Evolutionary conservation across 2,888 invertebrate species (phyloP), one percentile per base, ranked within the genome.

Genomic region (Melanchra persicariae): DNA sequence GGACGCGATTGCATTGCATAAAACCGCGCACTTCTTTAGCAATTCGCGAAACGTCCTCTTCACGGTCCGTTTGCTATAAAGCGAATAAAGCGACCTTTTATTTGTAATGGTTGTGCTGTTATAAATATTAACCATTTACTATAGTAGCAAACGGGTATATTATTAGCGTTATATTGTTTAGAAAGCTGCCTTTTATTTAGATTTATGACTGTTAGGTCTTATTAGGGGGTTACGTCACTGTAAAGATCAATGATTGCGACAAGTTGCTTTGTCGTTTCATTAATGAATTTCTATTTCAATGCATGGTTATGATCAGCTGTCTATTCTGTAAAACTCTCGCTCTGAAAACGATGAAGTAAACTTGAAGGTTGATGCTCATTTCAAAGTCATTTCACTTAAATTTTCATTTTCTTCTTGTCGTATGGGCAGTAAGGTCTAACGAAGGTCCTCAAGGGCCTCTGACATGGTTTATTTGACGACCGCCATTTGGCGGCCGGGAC

Each of bases 41-140:
- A 77, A 85, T 82, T 75, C 82, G 72, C 63, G 58, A 69, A 80
- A 72, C 78, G 81, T 85, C 75, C 78, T 81, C 75, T 74, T 62
- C 70, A 81, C 74, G 86, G 76, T 84, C 82, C 78, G 85, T 78
- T 84, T 86, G 58, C 19, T 65, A 47, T 65, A 47, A 60, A 67
- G 34, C 75, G 77, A 77, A 69, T 63, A 57, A 69, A 62, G 19
- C 70, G 77, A 78, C 73, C 77, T 77, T 82, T 75, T 70, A 85
- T 75, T 79, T 71, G 73, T 73, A 80, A 84, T 79, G 34, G 74
- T 69, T 19, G 49, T 47, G 47, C 76, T 65, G 68, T 70, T 65
- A 75, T 74, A 78, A 77, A 84, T 82, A 75, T 75, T 77, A 76
- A 72, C 61, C 62, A 75, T 78, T 69, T 62, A 73, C 75, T 76